phyloP scores from a whole-genome alignment of 2,797 vertebrate species.

The Coilia nasus region DNA sequence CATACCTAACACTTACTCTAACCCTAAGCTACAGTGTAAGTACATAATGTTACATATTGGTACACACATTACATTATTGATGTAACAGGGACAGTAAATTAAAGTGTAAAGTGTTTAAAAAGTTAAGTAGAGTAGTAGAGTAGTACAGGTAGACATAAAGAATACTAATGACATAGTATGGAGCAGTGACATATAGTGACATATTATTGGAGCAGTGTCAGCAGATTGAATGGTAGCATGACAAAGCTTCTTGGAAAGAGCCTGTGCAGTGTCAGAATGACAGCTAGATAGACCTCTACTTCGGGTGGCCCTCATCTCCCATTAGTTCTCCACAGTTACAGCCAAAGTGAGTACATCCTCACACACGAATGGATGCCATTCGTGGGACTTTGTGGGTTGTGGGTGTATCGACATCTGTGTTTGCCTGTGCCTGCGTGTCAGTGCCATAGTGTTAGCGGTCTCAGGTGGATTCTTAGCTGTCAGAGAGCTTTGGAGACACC shows the following conservation, averaged over 20 bases:
- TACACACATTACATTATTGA: no score
- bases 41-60: no score
- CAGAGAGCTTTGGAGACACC: slow-evolving; percentile 3
- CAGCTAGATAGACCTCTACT: not conserved
- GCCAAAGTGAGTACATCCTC: not conserved
- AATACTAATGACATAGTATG: not conserved
- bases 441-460: slow-evolving; percentile 30
- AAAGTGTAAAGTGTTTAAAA: no score
- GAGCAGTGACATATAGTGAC: no score
- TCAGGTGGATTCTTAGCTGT: slow-evolving; percentile 9
- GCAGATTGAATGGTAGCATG: not conserved
- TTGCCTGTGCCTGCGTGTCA: not conserved
- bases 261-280: not conserved
- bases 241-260: not conserved
- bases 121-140: no score
- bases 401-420: slow-evolving; percentile 34
- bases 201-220: not conserved
- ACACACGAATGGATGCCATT: not conserved
- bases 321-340: not conserved
- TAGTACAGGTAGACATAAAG: no score
- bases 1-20: no score
- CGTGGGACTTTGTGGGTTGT: not conserved
- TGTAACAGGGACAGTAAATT: no score
- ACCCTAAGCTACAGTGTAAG: no score
- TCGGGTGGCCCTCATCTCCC: not conserved